Conservation (phyloP, 30 jellyfish, hydroid and myxozoan genomes). For the Calvadosia cruxmelitensis region DNA sequence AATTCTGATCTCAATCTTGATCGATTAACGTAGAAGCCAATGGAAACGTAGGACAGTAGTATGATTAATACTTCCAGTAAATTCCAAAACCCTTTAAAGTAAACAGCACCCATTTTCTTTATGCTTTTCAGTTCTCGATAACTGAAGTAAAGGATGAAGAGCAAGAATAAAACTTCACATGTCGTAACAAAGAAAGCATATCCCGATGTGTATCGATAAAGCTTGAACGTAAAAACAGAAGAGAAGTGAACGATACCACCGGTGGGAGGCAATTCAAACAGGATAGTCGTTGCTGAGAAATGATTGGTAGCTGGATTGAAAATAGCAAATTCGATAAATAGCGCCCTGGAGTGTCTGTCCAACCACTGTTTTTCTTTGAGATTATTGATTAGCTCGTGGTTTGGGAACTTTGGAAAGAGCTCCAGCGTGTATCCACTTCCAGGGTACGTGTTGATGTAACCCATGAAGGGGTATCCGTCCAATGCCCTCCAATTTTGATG, state of each 20-base stretch:
- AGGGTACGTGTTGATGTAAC: slow-evolving; percentile 65
- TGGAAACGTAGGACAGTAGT: slow-evolving; percentile 65
- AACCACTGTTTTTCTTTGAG: slow-evolving; percentile 58
- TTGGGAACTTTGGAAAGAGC: slow-evolving; percentile 74
- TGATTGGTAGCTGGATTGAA: slow-evolving; percentile 73
- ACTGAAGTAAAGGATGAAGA: slow-evolving; percentile 44
- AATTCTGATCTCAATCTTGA: slow-evolving; percentile 61
- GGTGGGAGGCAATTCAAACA: slow-evolving; percentile 85
- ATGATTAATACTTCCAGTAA: slow-evolving; percentile 50
- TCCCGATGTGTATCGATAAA: slow-evolving; percentile 75
- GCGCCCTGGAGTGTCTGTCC: slow-evolving; percentile 91
- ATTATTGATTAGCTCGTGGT: slow-evolving; percentile 24
- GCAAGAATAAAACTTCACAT: slow-evolving; percentile 70
- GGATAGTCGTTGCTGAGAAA: slow-evolving; percentile 59
- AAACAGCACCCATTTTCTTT: slow-evolving; percentile 32
- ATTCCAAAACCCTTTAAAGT: slow-evolving; percentile 87
- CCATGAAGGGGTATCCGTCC: slow-evolving; percentile 90
- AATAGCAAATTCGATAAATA: slow-evolving; percentile 69
- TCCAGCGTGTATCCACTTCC: slow-evolving; percentile 35
- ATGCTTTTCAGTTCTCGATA: slow-evolving; percentile 54
- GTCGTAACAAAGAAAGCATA: slow-evolving; percentile 50
- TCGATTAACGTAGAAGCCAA: slow-evolving; percentile 70
- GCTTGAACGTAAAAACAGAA: slow-evolving; percentile 72
- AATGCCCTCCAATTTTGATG: slow-evolving; percentile 68
- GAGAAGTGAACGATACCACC: slow-evolving; percentile 81